phyloP scores from a whole-genome alignment of 2,888 invertebrate species.

The Lepidochrysops patricia region DNA sequence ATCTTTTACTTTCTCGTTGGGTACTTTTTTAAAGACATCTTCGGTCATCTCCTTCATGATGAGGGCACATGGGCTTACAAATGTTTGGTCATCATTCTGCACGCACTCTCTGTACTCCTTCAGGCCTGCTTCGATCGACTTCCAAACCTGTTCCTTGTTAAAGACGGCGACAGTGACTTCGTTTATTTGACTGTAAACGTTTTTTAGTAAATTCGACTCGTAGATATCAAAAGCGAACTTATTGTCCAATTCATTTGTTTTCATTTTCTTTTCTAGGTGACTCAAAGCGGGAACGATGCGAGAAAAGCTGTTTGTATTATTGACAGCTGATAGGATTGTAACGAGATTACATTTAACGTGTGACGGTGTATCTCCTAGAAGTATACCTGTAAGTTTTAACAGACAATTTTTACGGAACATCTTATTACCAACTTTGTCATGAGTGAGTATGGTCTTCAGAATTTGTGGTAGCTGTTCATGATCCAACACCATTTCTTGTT shows the following conservation, averaged over 20 bases:
- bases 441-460: conserved; percentile 76
- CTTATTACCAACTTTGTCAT: conserved; percentile 61
- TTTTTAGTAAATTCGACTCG: conserved; percentile 67
- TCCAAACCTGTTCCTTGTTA: conserved; percentile 66
- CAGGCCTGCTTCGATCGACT: conserved; percentile 71
- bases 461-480: conserved; percentile 78
- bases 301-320: conserved; percentile 57
- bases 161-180: conserved; percentile 58
- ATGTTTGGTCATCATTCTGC: conserved; percentile 46
- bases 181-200: conserved; percentile 73
- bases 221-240: conserved; percentile 59
- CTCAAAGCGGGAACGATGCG: conserved; percentile 45
- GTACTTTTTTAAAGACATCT: conserved; percentile 67
- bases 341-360: conserved; percentile 63
- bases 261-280: conserved; percentile 37
- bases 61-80: conserved; percentile 57
- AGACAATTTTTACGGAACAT: conserved; percentile 52
- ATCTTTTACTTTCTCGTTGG: conserved; percentile 53
- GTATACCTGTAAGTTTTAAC: conserved; percentile 46
- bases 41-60: conserved; percentile 75
- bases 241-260: conserved; percentile 33
- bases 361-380: conserved; percentile 52
- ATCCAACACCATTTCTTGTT: conserved; percentile 78
- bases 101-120: conserved; percentile 66
- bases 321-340: conserved; percentile 57